A percentile compares a stretch with the other conserved stretches of the same genome.
Evolutionary conservation across 2,888 invertebrate genomes (phyloP).

Genomic region (Maniola hyperantus): DNA sequence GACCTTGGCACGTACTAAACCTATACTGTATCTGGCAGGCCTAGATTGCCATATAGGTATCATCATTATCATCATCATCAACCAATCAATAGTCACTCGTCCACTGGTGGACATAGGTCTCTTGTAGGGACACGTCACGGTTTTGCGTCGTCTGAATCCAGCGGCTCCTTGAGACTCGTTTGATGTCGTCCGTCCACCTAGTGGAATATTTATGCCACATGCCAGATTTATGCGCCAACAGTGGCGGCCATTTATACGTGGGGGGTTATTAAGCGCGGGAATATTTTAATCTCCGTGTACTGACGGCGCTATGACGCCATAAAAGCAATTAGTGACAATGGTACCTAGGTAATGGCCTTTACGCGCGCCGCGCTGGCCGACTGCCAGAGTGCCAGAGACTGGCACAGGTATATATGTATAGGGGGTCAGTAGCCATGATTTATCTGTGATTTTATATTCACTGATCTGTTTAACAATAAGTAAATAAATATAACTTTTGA

Average conservation of each 20-base stretch:
- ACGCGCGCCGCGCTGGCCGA: constrained; percentile 43
- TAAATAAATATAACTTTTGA: too few relatives aligned
- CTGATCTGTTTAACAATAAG: not conserved
- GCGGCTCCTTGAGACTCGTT: too few relatives aligned
- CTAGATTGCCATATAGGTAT: too few relatives aligned
- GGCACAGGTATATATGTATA: not conserved
- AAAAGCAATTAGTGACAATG: constrained; percentile 70
- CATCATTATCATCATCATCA: too few relatives aligned
- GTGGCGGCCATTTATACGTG: constrained; percentile 30
- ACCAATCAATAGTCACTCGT: too few relatives aligned
- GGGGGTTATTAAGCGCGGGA: constrained; percentile 31
- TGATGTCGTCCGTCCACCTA: too few relatives aligned
- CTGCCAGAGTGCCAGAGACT: constrained; percentile 57
- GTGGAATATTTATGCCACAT: constrained; percentile 14
- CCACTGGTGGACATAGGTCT: too few relatives aligned
- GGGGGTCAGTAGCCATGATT: not conserved
- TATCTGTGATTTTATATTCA: constrained; percentile 1
- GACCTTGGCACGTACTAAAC: too few relatives aligned
- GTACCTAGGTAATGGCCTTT: constrained; percentile 61
- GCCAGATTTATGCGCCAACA: constrained; percentile 34
- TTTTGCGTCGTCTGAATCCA: too few relatives aligned
- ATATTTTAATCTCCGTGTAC: constrained; percentile 49
- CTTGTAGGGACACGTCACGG: too few relatives aligned
- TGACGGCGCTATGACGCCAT: constrained; percentile 49
- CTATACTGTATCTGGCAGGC: too few relatives aligned